Evolutionary conservation across 2,113 vertebrate genomes (phyloP).

Genomic region (Pristiophorus japonicus): DNA sequence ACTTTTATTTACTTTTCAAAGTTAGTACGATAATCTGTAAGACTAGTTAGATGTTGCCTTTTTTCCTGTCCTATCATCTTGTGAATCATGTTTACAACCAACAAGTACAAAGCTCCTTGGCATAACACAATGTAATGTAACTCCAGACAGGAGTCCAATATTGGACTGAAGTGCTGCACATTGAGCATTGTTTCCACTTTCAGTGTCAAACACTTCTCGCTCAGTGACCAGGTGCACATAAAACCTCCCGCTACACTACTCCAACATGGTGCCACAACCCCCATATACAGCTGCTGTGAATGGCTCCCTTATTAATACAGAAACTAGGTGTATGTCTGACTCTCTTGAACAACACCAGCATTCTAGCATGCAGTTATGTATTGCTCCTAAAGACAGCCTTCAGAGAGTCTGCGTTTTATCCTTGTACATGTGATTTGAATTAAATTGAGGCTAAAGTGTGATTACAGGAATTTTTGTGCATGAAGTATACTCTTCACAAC

Average conservation of each 20-base stretch:
- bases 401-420: neutral
- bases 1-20: neutral
- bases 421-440: neutral
- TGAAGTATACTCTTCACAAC: neutral
- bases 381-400: neutral
- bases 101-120: neutral
- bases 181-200: neutral
- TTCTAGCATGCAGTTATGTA: neutral
- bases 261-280: neutral
- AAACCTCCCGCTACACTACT: neutral
- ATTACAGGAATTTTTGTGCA: neutral
- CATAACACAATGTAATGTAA: neutral
- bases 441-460: neutral
- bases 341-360: neutral
- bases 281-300: neutral
- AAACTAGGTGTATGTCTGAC: too few species aligned
- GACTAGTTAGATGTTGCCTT: neutral
- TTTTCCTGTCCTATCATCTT: neutral
- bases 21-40: neutral
- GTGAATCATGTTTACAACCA: neutral
- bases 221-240: neutral
- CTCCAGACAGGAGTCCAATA: neutral
- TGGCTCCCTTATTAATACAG: neutral
- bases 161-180: neutral
- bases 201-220: neutral